Conservation (phyloP, 1,140 invertebrate genomes). For the Drosophila melanogaster region Release_6_plus_ISO1_MT NT_033779.5:17227501-17228000, state of each 20-base stretch:
- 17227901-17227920: conserved; percentile 17
- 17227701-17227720: conserved; percentile 3
- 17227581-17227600: conserved; percentile 2
- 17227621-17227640: conserved; percentile 34
- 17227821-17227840: conserved; percentile 43
- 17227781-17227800: conserved; percentile 68
- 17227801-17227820: conserved; percentile 65
- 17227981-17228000: conserved; percentile 77
- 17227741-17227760: conserved; percentile 69
- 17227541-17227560: not conserved
- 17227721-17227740: conserved; percentile 32
- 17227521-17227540: not conserved
- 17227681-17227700: conserved; percentile 5
- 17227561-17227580: too few relatives aligned
- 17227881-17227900: conserved; percentile 49
- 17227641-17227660: not conserved
- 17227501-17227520: conserved; percentile 9
- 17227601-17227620: conserved; percentile 37
- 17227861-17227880: conserved; percentile 77
- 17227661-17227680: conserved; percentile 33
- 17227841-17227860: conserved; percentile 15
- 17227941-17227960: conserved; percentile 36
- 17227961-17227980: conserved; percentile 56
- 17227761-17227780: conserved; percentile 43
- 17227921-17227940: conserved; percentile 20